Percentiles rank a stretch among this genome's conserved stretches.
These are phyloP conservation scores for Ptilonorhynchus violaceus DNA, from an alignment of 2,113 vertebrate genomes.

Conservation along the genomic window DNA sequence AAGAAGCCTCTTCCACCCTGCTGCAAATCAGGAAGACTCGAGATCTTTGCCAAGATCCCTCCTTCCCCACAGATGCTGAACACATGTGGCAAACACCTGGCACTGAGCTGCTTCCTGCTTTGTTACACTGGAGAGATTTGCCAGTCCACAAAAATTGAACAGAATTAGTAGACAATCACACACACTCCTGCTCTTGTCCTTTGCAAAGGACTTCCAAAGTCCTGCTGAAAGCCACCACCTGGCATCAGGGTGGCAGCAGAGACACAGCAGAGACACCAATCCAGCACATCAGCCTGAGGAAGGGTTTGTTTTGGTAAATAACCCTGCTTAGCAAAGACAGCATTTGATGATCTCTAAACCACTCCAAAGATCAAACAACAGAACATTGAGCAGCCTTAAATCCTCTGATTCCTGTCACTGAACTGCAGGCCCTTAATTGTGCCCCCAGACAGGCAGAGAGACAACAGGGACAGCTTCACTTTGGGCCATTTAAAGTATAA, in stretches of 20 bases:
- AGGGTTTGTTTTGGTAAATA: background rate
- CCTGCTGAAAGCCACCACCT: background rate
- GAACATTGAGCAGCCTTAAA: background rate
- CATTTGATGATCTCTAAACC: background rate
- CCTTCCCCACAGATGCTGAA: background rate
- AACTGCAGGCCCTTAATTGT: background rate
- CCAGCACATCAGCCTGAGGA: fast-evolving
- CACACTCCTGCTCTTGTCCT: background rate
- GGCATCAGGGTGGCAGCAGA: background rate
- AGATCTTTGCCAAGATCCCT: background rate
- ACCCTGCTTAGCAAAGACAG: background rate
- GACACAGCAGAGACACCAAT: background rate
- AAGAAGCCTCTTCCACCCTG: background rate
- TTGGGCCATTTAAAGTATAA: fast-evolving
- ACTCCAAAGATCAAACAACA: background rate
- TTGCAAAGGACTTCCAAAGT: background rate
- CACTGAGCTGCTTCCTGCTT: background rate
- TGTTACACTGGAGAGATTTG: background rate
- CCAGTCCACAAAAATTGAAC: background rate
- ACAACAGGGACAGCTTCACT: background rate
- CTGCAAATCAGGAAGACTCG: background rate
- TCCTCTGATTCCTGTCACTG: background rate
- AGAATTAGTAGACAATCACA: background rate
- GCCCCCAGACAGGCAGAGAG: background rate
- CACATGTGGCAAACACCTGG: background rate